These are phyloP conservation scores for Nebria brevicollis DNA, from an alignment of 2,888 invertebrate genomes.

Conservation along the genomic window DNA sequence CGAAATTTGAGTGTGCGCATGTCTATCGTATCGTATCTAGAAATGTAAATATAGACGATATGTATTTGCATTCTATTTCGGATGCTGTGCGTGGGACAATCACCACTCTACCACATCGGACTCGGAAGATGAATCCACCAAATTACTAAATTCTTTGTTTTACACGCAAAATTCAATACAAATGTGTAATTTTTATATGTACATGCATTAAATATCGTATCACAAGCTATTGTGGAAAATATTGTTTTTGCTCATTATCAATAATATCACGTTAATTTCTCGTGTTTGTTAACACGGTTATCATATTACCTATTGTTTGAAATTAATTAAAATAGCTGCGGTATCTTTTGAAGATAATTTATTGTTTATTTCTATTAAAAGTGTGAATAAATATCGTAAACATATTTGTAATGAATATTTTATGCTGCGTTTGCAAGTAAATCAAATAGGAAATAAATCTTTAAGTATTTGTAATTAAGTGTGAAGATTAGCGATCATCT, in stretches of 20 bases:
- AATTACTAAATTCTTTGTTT: background rate
- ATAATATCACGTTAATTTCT: constrained; percentile 15
- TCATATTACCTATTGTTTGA: constrained; percentile 21
- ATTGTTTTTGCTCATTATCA: background rate
- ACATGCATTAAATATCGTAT: too few relatives aligned
- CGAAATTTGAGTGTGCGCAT: background rate
- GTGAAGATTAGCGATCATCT: too few relatives aligned
- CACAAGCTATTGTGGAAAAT: too few relatives aligned
- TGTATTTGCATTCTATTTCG: constrained; percentile 46
- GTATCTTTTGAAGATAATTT: background rate
- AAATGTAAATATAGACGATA: constrained; percentile 27
- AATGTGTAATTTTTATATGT: too few relatives aligned
- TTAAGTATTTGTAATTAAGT: too few relatives aligned
- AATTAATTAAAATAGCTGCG: background rate
- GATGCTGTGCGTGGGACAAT: constrained; percentile 41
- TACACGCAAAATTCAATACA: too few relatives aligned
- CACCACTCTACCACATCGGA: constrained; percentile 1
- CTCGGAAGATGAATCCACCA: background rate
- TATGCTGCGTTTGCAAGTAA: too few relatives aligned
- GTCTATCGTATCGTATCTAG: constrained; percentile 2
- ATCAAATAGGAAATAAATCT: too few relatives aligned
- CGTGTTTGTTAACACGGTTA: constrained; percentile 10
- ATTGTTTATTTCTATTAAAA: background rate
- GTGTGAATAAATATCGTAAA: too few relatives aligned
- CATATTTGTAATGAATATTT: too few relatives aligned